A percentile compares a stretch with the other conserved stretches of the same genome.
Evolutionary conservation across 2,888 invertebrate genomes (phyloP).

Genomic region (Saturnia japonica): DNA sequence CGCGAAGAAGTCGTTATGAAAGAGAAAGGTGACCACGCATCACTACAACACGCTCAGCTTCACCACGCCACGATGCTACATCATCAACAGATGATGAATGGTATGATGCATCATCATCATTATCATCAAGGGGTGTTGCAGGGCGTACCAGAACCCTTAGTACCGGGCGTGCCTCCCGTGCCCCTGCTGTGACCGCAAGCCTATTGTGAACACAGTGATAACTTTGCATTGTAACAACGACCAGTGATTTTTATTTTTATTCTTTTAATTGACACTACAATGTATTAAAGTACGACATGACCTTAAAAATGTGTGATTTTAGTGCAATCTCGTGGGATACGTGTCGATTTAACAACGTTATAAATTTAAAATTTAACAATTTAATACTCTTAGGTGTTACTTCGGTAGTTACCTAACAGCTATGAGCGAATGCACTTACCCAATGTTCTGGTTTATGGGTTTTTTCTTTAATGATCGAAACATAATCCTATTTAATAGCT

Average conservation of each 20-base stretch:
- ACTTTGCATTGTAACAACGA: constrained; percentile 42
- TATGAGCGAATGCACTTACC: constrained; percentile 44
- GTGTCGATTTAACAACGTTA: constrained; percentile 33
- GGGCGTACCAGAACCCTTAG: constrained; percentile 77
- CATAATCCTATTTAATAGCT: constrained; percentile 9
- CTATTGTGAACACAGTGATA: constrained; percentile 58
- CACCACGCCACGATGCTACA: constrained; percentile 80
- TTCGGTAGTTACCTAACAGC: constrained; percentile 40
- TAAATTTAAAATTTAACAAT: constrained; percentile 30
- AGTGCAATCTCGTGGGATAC: constrained; percentile 65
- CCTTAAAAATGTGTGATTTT: constrained; percentile 55
- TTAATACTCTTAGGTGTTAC: constrained; percentile 51
- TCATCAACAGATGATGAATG: constrained; percentile 80
- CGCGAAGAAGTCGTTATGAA: constrained; percentile 87
- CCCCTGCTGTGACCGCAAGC: constrained; percentile 79
- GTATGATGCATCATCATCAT: constrained; percentile 78
- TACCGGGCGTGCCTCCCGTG: constrained; percentile 71
- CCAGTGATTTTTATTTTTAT: constrained; percentile 26
- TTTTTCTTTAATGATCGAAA: constrained; percentile 39
- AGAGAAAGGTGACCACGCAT: constrained; percentile 80
- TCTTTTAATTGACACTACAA: constrained; percentile 24
- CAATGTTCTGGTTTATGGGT: constrained; percentile 39
- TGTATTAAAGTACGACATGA: constrained; percentile 21
- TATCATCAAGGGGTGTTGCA: constrained; percentile 78
- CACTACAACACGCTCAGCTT: constrained; percentile 76